Percentiles rank a stretch among this genome's conserved stretches.
Evolutionary conservation across 2,797 vertebrate genomes (phyloP).

Genomic region (Ptychadena robeensis): DNA sequence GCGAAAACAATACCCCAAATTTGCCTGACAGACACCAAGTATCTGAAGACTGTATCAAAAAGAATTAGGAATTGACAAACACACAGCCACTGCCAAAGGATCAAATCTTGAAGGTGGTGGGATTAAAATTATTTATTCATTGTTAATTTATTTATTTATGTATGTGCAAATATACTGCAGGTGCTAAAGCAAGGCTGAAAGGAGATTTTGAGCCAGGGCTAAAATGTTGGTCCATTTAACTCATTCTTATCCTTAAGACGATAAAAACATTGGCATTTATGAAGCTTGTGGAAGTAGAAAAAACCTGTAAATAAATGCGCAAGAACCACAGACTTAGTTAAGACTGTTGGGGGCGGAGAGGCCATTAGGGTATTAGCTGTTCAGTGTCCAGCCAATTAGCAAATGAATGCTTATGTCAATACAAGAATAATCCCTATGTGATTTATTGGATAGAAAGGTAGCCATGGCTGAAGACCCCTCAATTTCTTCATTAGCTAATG

Average conservation of each 20-base stretch:
- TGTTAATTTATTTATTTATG: constrained; percentile 86
- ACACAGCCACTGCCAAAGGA: constrained; percentile 74
- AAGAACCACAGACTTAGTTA: constrained; percentile 31
- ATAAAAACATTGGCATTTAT: constrained; percentile 80
- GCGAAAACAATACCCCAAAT: constrained; percentile 84
- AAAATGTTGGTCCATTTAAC: constrained; percentile 82
- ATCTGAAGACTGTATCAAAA: constrained; percentile 86
- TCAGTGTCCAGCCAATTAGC: constrained; percentile 79
- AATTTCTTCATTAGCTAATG: constrained; percentile 62
- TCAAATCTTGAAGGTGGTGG: constrained; percentile 77
- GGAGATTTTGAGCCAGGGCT: constrained; percentile 74
- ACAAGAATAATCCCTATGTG: constrained; percentile 76
- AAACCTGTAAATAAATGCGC: constrained; percentile 61
- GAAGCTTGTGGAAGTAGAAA: constrained; percentile 71
- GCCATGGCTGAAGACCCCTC: constrained; percentile 34
- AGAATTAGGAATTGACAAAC: constrained; percentile 79
- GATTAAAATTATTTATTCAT: constrained; percentile 86
- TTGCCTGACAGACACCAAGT: constrained; percentile 81
- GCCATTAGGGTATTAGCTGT: constrained; percentile 64
- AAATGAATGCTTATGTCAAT: constrained; percentile 84
- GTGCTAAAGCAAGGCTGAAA: constrained; percentile 79
- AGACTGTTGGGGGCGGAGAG: constrained; percentile 32
- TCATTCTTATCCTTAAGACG: constrained; percentile 80
- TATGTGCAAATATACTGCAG: constrained; percentile 83
- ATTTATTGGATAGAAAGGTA: constrained; percentile 74